These are phyloP conservation scores for Patella pellucida DNA, from an alignment of 2,888 invertebrate species.

Conservation along the genomic window DNA sequence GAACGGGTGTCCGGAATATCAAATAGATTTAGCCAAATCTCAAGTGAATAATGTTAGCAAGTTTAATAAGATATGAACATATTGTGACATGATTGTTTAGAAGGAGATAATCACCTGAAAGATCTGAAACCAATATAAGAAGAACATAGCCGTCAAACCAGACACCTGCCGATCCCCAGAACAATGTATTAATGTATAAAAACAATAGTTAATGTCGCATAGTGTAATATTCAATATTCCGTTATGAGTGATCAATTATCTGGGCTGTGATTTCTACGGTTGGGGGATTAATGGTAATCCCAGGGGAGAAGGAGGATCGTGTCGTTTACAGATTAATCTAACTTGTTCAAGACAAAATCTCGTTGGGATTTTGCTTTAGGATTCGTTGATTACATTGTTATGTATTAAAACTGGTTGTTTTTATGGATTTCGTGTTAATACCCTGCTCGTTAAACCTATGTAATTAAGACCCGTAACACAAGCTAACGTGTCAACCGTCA, in stretches of 20 bases:
- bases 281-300: neutral
- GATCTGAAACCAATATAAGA: conserved; percentile 3
- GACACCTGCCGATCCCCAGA: too few species aligned
- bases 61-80: neutral
- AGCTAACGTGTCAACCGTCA: conserved; percentile 3
- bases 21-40: neutral
- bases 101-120: neutral
- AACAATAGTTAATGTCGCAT: too few species aligned
- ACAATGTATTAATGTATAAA: too few species aligned
- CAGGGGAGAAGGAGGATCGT: neutral
- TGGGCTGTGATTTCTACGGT: too few species aligned
- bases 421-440: neutral
- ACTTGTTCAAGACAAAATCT: conserved; percentile 1
- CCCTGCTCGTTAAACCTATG: neutral
- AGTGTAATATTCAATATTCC: too few species aligned
- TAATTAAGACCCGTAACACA: neutral
- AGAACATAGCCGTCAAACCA: neutral
- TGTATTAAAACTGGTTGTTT: too few species aligned
- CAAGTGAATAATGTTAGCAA: neutral
- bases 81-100: neutral
- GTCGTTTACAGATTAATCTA: neutral
- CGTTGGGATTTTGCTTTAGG: too few species aligned
- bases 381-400: too few species aligned
- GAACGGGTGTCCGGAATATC: neutral
- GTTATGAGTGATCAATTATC: too few species aligned